Evolutionary conservation across 2,888 invertebrate species (phyloP).

Genomic region (Celastrina argiolus): DNA sequence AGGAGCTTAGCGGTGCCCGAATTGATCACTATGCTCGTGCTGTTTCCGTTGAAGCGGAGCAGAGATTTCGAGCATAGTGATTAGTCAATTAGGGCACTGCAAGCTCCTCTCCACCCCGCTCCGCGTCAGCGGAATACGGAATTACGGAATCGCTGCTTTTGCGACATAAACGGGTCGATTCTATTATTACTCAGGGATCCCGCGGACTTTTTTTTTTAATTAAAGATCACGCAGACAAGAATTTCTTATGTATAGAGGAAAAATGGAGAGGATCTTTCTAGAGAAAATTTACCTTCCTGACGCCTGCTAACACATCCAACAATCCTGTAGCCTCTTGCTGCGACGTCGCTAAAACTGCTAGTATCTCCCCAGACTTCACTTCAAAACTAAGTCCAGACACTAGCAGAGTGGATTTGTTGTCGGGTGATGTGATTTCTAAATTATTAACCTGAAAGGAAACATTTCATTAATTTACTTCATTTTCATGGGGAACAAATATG

Average conservation of each 20-base stretch:
- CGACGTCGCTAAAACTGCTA: conserved; percentile 93
- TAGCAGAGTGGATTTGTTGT: conserved; percentile 74
- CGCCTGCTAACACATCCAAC: conserved; percentile 90
- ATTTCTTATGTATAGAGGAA: background rate
- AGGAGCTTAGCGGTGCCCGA: too few species aligned
- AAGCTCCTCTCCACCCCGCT: too few species aligned
- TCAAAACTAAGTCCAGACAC: conserved; percentile 90
- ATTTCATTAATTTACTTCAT: background rate
- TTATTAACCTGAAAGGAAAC: conserved; percentile 72
- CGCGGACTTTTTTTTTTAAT: too few species aligned
- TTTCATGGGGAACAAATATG: background rate
- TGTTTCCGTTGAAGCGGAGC: too few species aligned
- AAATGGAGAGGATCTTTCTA: too few species aligned
- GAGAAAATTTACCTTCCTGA: conserved; percentile 75
- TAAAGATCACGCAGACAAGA: background rate
- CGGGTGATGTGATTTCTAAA: conserved; percentile 80
- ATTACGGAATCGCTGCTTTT: too few species aligned
- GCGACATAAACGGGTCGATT: too few species aligned
- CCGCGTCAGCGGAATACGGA: too few species aligned
- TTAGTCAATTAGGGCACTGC: too few species aligned
- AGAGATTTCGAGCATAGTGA: too few species aligned
- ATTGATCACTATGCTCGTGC: too few species aligned
- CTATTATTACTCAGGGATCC: too few species aligned
- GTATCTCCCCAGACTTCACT: conserved; percentile 92
- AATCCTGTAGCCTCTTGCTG: conserved; percentile 91